Evolutionary conservation across 53 echinoderm and acorn worm genomes (phyloP).

Genomic region (Luidia sarsii): DNA sequence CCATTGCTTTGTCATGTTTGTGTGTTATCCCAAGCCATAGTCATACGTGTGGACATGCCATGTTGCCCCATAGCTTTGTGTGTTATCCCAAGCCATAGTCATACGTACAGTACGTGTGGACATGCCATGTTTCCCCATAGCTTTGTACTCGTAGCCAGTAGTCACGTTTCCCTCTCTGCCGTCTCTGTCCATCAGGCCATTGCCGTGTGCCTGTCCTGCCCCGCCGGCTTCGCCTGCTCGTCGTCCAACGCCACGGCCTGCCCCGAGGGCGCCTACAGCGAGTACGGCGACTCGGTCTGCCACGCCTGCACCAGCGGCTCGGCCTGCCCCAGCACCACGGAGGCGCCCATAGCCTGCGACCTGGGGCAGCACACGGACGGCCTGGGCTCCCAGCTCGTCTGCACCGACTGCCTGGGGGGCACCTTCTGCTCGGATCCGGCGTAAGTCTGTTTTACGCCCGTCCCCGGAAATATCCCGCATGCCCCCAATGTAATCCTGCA

Average conservation of each 20-base stretch:
- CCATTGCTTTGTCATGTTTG: no score
- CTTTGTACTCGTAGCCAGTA: no score
- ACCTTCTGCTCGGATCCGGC: slow-evolving; percentile 73
- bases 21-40: no score
- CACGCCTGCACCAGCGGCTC: slow-evolving; percentile 69
- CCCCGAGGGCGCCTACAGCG: slow-evolving; percentile 64
- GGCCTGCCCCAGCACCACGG: slow-evolving; percentile 68
- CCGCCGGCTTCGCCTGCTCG: slow-evolving; percentile 77
- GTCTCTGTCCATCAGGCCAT: slow-evolving; percentile 66
- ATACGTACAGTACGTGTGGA: no score
- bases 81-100: no score
- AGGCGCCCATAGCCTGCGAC: slow-evolving; percentile 54
- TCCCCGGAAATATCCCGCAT: no score
- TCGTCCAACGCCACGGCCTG: slow-evolving; percentile 44
- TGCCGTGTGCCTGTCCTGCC: slow-evolving; percentile 73
- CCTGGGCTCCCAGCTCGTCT: slow-evolving; percentile 36
- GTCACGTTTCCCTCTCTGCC: no score
- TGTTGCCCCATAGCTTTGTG: no score
- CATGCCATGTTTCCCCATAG: no score
- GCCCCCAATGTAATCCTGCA: no score
- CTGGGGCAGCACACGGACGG: slow-evolving; percentile 91
- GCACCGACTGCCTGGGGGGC: slow-evolving; percentile 76
- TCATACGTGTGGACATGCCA: no score
- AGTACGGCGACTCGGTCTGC: slow-evolving; percentile 59
- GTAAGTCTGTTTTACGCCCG: slow-evolving; percentile 26